These are phyloP conservation scores for Botia kubotai DNA, from an alignment of 2,797 vertebrate genomes.

Conservation along the genomic window DNA sequence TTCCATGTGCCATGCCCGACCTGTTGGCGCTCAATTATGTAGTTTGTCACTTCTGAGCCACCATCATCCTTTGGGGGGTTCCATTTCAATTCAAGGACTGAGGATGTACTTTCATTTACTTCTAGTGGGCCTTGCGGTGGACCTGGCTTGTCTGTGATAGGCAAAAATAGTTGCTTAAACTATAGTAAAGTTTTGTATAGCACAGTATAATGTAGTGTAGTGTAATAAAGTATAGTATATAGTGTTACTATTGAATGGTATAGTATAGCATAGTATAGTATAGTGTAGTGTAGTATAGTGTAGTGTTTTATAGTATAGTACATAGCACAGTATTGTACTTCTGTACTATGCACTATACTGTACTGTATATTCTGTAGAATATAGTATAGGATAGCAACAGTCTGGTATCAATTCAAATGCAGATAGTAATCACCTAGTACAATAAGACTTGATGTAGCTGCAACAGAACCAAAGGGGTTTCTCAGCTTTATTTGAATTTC, in stretches of 20 bases:
- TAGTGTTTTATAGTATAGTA: too few relatives aligned
- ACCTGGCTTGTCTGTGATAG: slow-evolving; percentile 84
- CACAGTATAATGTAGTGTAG: too few relatives aligned
- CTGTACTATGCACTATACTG: too few relatives aligned
- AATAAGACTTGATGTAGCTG: slow-evolving; percentile 77
- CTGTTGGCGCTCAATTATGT: slow-evolving; percentile 84
- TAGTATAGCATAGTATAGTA: too few relatives aligned
- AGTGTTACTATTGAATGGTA: too few relatives aligned
- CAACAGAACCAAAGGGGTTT: slow-evolving; percentile 81
- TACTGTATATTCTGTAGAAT: too few relatives aligned
- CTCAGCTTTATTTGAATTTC: slow-evolving; percentile 85
- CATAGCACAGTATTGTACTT: too few relatives aligned
- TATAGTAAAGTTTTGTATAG: not conserved
- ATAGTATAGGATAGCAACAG: not conserved
- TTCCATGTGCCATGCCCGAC: slow-evolving; percentile 84
- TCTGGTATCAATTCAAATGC: not conserved
- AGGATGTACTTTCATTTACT: slow-evolving; percentile 74
- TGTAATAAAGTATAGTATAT: too few relatives aligned
- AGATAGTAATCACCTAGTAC: slow-evolving; percentile 81
- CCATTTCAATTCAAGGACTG: slow-evolving; percentile 82
- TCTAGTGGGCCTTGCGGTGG: slow-evolving; percentile 84
- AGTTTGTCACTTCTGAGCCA: slow-evolving; percentile 80
- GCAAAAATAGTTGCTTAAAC: not conserved
- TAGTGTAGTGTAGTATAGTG: too few relatives aligned
- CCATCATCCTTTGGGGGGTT: slow-evolving; percentile 85